A percentile compares a stretch with the other conserved stretches of the same genome.
These are phyloP conservation scores for Gasteruption jaculator DNA, from an alignment of 2,888 invertebrate genomes.

Conservation along the genomic window DNA sequence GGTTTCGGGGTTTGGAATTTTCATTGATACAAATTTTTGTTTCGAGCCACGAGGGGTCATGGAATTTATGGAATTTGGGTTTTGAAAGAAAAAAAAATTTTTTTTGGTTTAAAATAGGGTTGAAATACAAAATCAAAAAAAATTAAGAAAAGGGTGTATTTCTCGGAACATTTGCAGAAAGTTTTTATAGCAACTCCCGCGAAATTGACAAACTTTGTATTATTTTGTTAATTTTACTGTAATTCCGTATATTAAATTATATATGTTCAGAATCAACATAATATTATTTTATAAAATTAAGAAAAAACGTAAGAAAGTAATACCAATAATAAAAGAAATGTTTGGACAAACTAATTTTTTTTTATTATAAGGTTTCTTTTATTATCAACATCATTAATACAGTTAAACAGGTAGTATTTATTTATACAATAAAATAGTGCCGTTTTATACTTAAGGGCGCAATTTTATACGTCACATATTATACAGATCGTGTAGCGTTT, in stretches of 20 bases:
- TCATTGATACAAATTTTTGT: too few relatives aligned
- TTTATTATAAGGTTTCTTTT: slow-evolving; percentile 27
- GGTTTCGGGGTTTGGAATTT: too few relatives aligned
- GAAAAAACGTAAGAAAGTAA: slow-evolving; percentile 17
- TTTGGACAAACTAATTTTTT: background rate
- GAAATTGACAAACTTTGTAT: slow-evolving; percentile 17
- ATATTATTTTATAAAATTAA: background rate
- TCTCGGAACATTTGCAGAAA: too few relatives aligned
- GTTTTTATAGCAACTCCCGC: slow-evolving; percentile 19
- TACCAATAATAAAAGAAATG: slow-evolving; percentile 8
- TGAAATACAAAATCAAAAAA: background rate
- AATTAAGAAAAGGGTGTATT: too few relatives aligned
- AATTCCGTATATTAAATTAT: too few relatives aligned
- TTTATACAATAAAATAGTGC: slow-evolving; percentile 47
- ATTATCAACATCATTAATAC: slow-evolving; percentile 48
- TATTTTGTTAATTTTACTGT: too few relatives aligned
- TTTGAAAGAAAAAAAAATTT: slow-evolving; percentile 3
- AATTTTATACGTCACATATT: slow-evolving; percentile 37
- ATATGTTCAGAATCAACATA: too few relatives aligned
- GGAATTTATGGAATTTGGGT: too few relatives aligned
- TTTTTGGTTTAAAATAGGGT: background rate
- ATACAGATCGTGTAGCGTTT: slow-evolving; percentile 32
- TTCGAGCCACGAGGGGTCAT: too few relatives aligned
- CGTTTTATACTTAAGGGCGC: slow-evolving; percentile 38
- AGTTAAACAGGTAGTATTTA: slow-evolving; percentile 43